Evolutionary conservation across 2,888 invertebrate genomes (phyloP), one percentile per base, ranked within the genome.

Genomic region (Metallyticus violacea): DNA sequence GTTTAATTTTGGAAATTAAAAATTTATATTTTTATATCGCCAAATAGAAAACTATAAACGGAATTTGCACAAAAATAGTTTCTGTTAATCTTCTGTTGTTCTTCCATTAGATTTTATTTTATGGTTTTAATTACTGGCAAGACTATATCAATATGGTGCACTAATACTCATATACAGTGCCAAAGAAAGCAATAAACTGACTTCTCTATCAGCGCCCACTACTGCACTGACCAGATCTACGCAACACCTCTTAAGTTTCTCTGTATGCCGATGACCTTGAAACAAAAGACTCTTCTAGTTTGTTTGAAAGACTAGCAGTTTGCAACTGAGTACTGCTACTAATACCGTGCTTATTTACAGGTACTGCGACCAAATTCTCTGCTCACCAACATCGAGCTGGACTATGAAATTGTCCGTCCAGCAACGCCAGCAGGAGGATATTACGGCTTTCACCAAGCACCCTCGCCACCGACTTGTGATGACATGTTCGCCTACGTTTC

Each of bases 401-500:
- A 97, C 90, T 96, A 97, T 82, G 89, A 89, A 79, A 87, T 86
- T 28, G 89, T 89, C n/a, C n/a, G 25, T 26, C 30, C 26, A 62
- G 40, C 26, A 9, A 94, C 94, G 0, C 93, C 94, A 26, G 93
- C 93, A 76, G 88, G 89, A 7, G 88, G 88, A 7, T 81, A 25
- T 25, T 83, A n/a, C 25, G 30, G 28, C 25, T 62, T 62, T 22
- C 22, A 6, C 7, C n/a, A 77, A 1, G 22, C 9, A 22, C 22
- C n/a, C 28, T 26, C 76, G n/a, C 77, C 77, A 28, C 77, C 29
- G 15, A 93, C 93, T 76, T 97, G 97, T 90, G 97, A 97, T 90
- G 94, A 96, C 89, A 94, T 96, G 22, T 96, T 96, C 90, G 94
- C 95, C 0, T 97, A 97, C 91, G 96, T 97, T 89, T 94, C 95